Evolutionary conservation across 2,113 vertebrate species (phyloP).

Genomic region (Silurus asotus): DNA sequence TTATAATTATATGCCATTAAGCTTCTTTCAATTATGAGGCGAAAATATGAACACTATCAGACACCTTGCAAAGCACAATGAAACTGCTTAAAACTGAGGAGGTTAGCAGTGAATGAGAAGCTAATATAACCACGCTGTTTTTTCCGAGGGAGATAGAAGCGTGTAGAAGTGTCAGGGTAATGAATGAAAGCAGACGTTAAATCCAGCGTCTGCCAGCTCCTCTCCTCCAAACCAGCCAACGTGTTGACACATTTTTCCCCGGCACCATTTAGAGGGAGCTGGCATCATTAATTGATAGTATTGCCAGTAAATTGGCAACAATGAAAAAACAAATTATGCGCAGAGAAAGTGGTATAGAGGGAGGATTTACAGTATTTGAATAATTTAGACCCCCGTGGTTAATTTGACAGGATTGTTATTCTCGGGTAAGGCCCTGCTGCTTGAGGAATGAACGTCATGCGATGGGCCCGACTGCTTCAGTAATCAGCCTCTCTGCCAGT

Average conservation of each 20-base stretch:
- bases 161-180: constrained; percentile 55
- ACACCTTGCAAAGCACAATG: neutral
- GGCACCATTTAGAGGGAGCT: constrained; percentile 80
- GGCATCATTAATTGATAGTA: constrained; percentile 94
- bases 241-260: constrained; percentile 61
- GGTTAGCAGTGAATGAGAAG: constrained; percentile 46
- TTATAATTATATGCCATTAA: constrained; percentile 30
- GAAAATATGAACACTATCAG: constrained; percentile 23
- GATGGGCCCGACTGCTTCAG: constrained; percentile 74
- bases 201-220: constrained; percentile 65
- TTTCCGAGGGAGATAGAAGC: constrained; percentile 41
- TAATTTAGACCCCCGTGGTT: constrained; percentile 96
- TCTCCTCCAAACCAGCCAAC: constrained; percentile 56
- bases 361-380: constrained; percentile 98
- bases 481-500: constrained; percentile 89
- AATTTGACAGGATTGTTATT: constrained; percentile 97
- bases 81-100: constrained; percentile 17
- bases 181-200: constrained; percentile 69
- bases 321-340: constrained; percentile 97
- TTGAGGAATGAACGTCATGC: constrained; percentile 85
- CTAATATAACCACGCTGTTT: constrained; percentile 73
- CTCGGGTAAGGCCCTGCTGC: constrained; percentile 88
- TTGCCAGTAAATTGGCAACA: constrained; percentile 93
- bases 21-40: constrained; percentile 13
- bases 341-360: constrained; percentile 81